These are phyloP conservation scores for Homarus americanus DNA, from an alignment of 1,140 invertebrate genomes.

Conservation along the genomic window DNA sequence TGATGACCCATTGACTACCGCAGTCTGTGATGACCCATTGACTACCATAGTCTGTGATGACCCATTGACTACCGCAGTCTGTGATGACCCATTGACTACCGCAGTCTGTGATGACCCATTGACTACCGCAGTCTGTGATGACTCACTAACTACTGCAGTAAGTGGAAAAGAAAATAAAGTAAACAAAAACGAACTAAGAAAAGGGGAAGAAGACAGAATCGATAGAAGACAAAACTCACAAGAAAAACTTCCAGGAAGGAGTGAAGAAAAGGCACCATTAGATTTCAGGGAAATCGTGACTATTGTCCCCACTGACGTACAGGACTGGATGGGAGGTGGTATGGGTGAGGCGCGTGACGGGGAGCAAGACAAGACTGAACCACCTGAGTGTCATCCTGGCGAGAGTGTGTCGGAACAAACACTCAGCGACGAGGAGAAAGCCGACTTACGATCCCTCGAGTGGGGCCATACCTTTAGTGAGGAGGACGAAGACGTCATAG, in stretches of 20 bases:
- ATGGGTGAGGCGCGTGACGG: neutral
- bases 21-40: too few species aligned
- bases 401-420: too few species aligned
- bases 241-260: neutral
- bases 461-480: slow-evolving; percentile 46
- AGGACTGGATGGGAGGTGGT: neutral
- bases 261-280: neutral
- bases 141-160: too few species aligned
- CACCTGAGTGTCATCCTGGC: neutral
- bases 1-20: too few species aligned
- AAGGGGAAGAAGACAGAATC: neutral
- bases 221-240: neutral
- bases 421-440: neutral
- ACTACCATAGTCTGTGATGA: too few species aligned
- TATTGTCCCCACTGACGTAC: neutral
- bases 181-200: too few species aligned
- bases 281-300: neutral
- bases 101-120: too few species aligned
- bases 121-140: too few species aligned
- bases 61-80: too few species aligned
- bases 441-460: slow-evolving; percentile 8
- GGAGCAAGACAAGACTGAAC: too few species aligned
- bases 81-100: too few species aligned
- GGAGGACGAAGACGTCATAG: slow-evolving; percentile 46
- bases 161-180: neutral